Evolutionary conservation across 2,888 invertebrate genomes (phyloP), one percentile per base, ranked within the genome.

Genomic region (Gonocerus acuteangulatus): DNA sequence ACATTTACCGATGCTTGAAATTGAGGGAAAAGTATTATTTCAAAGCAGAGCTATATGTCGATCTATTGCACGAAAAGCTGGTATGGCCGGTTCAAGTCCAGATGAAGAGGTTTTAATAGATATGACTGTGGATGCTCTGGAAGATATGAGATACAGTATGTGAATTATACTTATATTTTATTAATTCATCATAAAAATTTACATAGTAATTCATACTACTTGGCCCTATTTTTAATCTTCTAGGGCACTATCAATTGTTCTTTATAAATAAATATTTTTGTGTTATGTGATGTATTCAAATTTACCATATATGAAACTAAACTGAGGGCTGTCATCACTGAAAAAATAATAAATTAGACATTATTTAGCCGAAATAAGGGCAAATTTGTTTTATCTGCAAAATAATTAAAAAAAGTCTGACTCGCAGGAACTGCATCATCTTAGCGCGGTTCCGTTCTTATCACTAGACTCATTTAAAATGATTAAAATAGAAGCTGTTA

Each of bases 91-190:
- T 15, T 45, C 56, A 16, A 9, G 13, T 18, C 27, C 21, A 2
- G 21, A 13, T 4, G 56, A 45, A 7, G 56, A n/a, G 1, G 36
- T 45, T 13, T 16, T 16, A 2, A 19, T 23, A 1, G 56, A 56
- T 32, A 45, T 44, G 2, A 32, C 56, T n/a, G 45, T 32, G 7
- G 45, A 56, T 9, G 18, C 27, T 2, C 13, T 56, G 11, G 45
- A 56, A 13, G 56, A 56, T 27, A 2, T 56, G 45, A 56, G 56
- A 45, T 15, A 18, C 16, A 16, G 56, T 56, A 56, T 42, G 11
- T 21, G 13, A 44, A 23, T n/a, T n/a, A n/a, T n/a, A n/a, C 6
- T 34, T 11, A 9, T 34, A 34, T 9, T 34, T 9, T 11, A 13
- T 34, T 34, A 34, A 34, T 34, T 11, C 6, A 13, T 34, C 34